Evolutionary conservation across 1,140 invertebrate species (phyloP), one percentile per base, ranked within the genome.

Genomic region (Manduca sexta): DNA sequence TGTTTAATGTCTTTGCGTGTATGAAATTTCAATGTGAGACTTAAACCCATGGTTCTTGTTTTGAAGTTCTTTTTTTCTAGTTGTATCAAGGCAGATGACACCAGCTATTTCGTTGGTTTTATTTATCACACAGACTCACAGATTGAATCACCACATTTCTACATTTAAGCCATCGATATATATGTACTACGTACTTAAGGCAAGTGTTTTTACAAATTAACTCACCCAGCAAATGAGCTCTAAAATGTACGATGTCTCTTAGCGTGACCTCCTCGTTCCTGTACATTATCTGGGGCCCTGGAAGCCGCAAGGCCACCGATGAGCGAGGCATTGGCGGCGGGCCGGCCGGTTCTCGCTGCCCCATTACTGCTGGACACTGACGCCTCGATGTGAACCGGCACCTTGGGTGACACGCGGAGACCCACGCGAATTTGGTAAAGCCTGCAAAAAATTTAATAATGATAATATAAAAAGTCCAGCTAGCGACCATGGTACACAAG

Each of bases 211-310:
- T 26, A 5, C 4, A 26, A 1, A 26, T 10, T 12, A 17, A 58
- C 77, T 84, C 65, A 89, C 89, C 92, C 62, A 97, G 86, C 44
- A 97, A 89, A 86, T 97, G 95, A 29, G 95, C 93, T 69, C 96
- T 92, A 87, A 97, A 98, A 64, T 96, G 89, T 50, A 97, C 91
- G 49, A 95, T 91, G 69, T 98, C 97, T 68, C 95, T 91, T 33
- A 99, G 87, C 17, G 91, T 90, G 61, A 98, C 92, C 88, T 98
- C 97, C 83, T 99, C 97, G 84, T 97, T 98, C 54, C 95, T 89
- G 85, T 98, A 98, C 52, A 98, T 90, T 73, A 99, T 98, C 84
- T 97, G 95, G 88, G 45, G 95, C 93, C 70, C 96, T 93, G 68
- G 94, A 97, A 16, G 95, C 92, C 6, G 95, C 96, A 52, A 93